A percentile compares a stretch with the other conserved stretches of the same genome.
Evolutionary conservation across 2,113 vertebrate species (phyloP).

Genomic region (Verasper variegatus): DNA sequence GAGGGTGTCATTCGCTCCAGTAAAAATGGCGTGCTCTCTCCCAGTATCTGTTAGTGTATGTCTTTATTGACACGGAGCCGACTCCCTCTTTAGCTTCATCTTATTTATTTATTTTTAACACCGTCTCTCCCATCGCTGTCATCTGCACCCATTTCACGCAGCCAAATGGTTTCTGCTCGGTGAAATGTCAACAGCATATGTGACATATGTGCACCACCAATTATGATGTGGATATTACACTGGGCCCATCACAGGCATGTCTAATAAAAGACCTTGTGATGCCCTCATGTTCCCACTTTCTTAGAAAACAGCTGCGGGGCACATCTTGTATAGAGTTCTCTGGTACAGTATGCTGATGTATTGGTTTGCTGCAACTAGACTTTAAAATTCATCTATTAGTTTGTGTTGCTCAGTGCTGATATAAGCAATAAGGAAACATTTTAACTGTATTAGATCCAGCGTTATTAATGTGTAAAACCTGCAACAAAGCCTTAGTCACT

Average conservation of each 20-base stretch:
- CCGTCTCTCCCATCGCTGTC: conserved; percentile 9
- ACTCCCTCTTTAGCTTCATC: conserved; percentile 14
- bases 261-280: conserved; percentile 60
- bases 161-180: conserved; percentile 76
- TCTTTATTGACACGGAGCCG: conserved; percentile 53
- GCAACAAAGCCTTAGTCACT: neutral
- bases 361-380: neutral
- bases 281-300: conserved; percentile 46
- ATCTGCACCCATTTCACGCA: conserved; percentile 56
- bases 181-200: conserved; percentile 79
- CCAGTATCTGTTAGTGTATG: conserved; percentile 68
- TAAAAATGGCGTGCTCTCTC: conserved; percentile 33
- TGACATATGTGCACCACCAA: conserved; percentile 72
- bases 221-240: conserved; percentile 77
- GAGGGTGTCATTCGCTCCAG: conserved; percentile 61
- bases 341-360: neutral
- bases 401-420: neutral
- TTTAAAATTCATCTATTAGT: neutral
- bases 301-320: conserved; percentile 31
- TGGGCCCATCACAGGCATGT: conserved; percentile 61
- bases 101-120: conserved; percentile 27
- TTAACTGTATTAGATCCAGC: neutral
- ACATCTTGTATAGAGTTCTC: neutral
- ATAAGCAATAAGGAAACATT: neutral
- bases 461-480: neutral